These are phyloP conservation scores for Macaria notata DNA, from an alignment of 2,888 invertebrate genomes.

Conservation along the genomic window DNA sequence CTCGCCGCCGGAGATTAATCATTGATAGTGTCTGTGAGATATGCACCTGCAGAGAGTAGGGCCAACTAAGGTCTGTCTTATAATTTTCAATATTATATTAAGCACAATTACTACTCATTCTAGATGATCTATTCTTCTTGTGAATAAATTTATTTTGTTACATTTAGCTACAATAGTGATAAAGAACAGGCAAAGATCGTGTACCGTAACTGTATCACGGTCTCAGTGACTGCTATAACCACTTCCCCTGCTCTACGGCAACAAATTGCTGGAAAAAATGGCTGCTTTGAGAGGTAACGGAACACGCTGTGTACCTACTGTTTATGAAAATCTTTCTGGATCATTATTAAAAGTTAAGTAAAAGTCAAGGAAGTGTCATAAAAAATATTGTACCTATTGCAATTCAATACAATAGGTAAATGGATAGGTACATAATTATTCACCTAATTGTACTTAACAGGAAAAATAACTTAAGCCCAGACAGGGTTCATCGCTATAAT, in stretches of 20 bases:
- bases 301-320: background rate
- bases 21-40: constrained; percentile 19
- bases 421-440: no score
- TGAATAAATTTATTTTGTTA: no score
- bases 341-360: background rate
- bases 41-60: constrained; percentile 12
- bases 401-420: no score
- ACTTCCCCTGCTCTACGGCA: constrained; percentile 47
- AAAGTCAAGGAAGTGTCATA: background rate
- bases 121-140: no score
- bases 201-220: constrained; percentile 52
- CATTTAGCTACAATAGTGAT: constrained; percentile 41
- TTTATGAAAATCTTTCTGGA: constrained; percentile 1
- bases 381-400: no score
- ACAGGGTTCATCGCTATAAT: no score
- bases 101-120: background rate
- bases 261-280: constrained; percentile 20
- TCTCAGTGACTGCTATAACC: constrained; percentile 45
- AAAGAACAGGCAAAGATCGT: constrained; percentile 44
- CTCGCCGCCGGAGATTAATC: constrained; percentile 27
- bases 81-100: no score
- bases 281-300: constrained; percentile 15
- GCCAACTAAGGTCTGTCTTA: background rate
- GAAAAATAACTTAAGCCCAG: no score
- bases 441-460: no score